phyloP scores from a whole-genome alignment of 1,140 invertebrate genomes.

The Zophobas morio region DNA sequence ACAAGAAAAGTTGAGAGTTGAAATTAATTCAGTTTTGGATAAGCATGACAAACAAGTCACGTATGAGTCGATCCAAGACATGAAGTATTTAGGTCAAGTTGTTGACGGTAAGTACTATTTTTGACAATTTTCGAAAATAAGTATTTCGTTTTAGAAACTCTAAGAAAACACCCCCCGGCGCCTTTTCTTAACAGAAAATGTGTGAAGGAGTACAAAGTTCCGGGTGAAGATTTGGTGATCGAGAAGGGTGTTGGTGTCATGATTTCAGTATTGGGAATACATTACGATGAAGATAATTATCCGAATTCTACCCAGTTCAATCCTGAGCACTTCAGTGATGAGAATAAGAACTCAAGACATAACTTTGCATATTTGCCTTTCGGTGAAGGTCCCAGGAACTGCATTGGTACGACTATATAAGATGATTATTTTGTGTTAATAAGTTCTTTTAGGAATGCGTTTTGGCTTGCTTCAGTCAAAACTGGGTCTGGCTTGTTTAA shows the following conservation, averaged over 20 bases:
- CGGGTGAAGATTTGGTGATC: constrained; percentile 60
- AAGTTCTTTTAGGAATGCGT: too few species aligned
- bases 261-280: constrained; percentile 71
- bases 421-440: too few species aligned
- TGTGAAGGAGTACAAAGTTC: constrained; percentile 65
- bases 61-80: too few species aligned
- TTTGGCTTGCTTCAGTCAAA: too few species aligned
- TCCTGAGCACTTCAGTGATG: not conserved
- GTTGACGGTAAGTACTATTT: not conserved
- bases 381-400: too few species aligned
- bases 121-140: not conserved
- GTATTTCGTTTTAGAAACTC: constrained; percentile 61
- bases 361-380: not conserved
- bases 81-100: not conserved
- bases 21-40: constrained; percentile 67
- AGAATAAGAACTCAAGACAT: not conserved
- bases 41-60: too few species aligned
- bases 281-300: constrained; percentile 75
- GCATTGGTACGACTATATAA: too few species aligned
- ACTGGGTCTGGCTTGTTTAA: too few species aligned
- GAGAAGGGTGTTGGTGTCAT: constrained; percentile 65
- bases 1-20: constrained; percentile 73
- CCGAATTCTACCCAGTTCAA: constrained; percentile 77
- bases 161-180: constrained; percentile 69
- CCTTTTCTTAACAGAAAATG: constrained; percentile 64